Base-by-base conservation (phyloP, 2,113 vertebrate genomes). In the Myrmecobius fasciatus region DNA sequence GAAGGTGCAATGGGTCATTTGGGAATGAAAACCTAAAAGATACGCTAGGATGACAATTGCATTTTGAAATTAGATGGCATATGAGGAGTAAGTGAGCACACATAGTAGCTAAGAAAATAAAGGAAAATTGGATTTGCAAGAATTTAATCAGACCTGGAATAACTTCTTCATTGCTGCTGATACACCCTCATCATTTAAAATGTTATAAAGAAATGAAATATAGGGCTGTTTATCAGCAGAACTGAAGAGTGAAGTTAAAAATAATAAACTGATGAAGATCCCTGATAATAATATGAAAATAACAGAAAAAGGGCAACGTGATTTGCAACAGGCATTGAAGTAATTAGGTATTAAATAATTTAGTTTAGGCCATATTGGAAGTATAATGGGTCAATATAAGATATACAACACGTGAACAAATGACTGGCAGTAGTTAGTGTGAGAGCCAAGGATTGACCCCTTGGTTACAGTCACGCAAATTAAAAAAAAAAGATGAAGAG, bases 171-270 rank as follows among this genome's bases (percentile, higher is more conserved):
- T n/a, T 25, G 8, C n/a, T 93, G 36, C 54, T 92, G 91, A 92
- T 91, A 95, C 9, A 93, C 36, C 53, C 89, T 97, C 91, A 97
- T 97, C 96, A 95, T 95, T 95, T 96, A 91, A 94, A 96, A 95
- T 92, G 53, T 0, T 0, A 93, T 52, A 95, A 88, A 95, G 47
- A 96, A 96, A 94, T 89, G 53, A 96, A 97, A 94, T 91, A 24
- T 67, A 92, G 60, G 92, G 25, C 53, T 91, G 25, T 31, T 89
- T 91, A 95, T 51, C 53, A 93, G 48, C 11, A 91, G 89, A 94
- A 92, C 36, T 52, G 88, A 67, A 92, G 24, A 90, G 31, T 25
- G 17, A 95, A 95, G 67, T 43, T n/a, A 91, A 92, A 93, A 91
- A 90, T 92, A 96, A 91, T 67, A 93, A 46, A 36, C 43, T 90